These are phyloP conservation scores for Rhinichthys osculus DNA, from an alignment of 2,797 vertebrate genomes.

Conservation along the genomic window DNA sequence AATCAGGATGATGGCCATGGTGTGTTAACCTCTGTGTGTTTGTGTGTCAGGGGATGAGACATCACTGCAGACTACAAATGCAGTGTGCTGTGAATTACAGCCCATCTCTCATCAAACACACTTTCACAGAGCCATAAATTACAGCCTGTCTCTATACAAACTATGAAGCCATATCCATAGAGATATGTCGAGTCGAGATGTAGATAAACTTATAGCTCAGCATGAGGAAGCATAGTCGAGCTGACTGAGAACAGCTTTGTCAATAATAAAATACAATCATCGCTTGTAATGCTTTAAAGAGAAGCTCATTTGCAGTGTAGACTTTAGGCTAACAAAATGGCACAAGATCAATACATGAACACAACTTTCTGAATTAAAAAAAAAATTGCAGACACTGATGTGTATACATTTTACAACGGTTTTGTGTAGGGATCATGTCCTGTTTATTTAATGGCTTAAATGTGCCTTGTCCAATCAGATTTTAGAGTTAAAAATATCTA, in stretches of 20 bases:
- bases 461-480: neutral
- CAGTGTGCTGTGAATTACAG: slow-evolving; percentile 71
- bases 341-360: neutral
- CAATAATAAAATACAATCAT: neutral
- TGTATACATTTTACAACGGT: neutral
- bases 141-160: slow-evolving; percentile 14
- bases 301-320: neutral
- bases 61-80: slow-evolving; percentile 62
- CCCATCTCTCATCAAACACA: slow-evolving; percentile 54
- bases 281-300: neutral
- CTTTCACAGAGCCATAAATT: slow-evolving; percentile 62
- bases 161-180: neutral
- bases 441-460: neutral
- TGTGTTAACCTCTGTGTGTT: slow-evolving; percentile 81
- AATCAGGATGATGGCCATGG: slow-evolving; percentile 72
- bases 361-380: neutral
- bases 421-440: neutral
- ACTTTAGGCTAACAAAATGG: neutral
- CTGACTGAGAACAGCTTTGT: neutral
- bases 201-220: neutral
- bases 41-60: slow-evolving; percentile 74
- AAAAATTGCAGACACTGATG: neutral
- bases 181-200: neutral
- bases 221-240: neutral
- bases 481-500: neutral